Conservation (phyloP, 2,888 invertebrate species). For the Scelioninae gen. 2 region DNA sequence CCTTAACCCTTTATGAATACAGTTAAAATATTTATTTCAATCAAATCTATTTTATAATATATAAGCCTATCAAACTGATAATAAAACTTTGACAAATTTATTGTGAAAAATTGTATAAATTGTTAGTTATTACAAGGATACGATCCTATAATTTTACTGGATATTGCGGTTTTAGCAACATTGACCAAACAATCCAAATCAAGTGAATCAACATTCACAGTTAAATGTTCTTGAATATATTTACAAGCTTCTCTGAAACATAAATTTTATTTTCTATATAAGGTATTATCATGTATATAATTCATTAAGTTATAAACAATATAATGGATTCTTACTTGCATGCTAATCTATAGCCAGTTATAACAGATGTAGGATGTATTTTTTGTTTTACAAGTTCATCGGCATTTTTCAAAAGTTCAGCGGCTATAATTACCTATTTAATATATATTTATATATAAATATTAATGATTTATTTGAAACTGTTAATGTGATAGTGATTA, state of each 20-base stretch:
- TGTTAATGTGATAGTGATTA: too few relatives aligned
- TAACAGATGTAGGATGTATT: constrained; percentile 99
- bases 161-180: constrained; percentile 98
- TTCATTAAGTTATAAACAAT: neutral
- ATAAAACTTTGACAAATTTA: neutral
- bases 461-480: too few relatives aligned
- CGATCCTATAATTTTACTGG: constrained; percentile 98
- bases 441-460: too few relatives aligned
- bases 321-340: constrained; percentile 84
- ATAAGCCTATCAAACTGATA: neutral
- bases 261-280: neutral
- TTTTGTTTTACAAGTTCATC: constrained; percentile 99
- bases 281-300: neutral
- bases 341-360: constrained; percentile 97
- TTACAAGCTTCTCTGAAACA: constrained; percentile 89
- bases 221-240: constrained; percentile 96
- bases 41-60: constrained; percentile 1
- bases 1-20: too few relatives aligned
- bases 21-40: too few relatives aligned
- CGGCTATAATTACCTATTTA: constrained; percentile 80
- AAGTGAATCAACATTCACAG: constrained; percentile 92
- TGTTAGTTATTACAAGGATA: constrained; percentile 80
- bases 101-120: neutral
- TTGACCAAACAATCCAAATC: constrained; percentile 92
- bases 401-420: constrained; percentile 90